Conservation (phyloP, 2,113 vertebrate species). For the Sturnira hondurensis region DNA sequence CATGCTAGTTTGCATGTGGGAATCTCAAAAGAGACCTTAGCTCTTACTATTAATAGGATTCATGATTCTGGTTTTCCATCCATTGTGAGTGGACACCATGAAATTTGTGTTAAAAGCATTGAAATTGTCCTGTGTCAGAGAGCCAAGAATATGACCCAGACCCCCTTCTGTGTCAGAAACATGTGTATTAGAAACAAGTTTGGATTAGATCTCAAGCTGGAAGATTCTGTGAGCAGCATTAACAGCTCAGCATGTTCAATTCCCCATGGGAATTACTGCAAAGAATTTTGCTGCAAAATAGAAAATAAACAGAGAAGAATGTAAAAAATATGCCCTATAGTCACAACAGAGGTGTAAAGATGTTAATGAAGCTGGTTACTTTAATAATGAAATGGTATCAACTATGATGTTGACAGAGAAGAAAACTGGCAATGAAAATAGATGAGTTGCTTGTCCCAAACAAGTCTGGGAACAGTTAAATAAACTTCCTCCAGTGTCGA, state of each 20-base stretch:
- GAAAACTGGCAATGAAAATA: constrained; percentile 82
- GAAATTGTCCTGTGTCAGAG: constrained; percentile 90
- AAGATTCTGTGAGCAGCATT: constrained; percentile 91
- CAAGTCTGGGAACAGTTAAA: constrained; percentile 88
- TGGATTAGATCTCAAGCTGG: constrained; percentile 89
- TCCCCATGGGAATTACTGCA: constrained; percentile 89
- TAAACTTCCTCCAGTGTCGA: constrained; percentile 86
- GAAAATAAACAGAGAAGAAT: constrained; percentile 85
- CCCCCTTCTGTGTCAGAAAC: constrained; percentile 88
- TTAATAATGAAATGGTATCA: constrained; percentile 87
- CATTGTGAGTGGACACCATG: constrained; percentile 88
- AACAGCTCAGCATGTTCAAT: constrained; percentile 86
- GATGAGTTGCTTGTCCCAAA: constrained; percentile 89
- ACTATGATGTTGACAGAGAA: constrained; percentile 89
- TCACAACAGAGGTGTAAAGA: constrained; percentile 90
- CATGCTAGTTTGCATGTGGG: constrained; percentile 87
- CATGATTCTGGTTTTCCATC: constrained; percentile 92
- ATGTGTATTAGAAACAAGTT: constrained; percentile 89
- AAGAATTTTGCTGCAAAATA: constrained; percentile 91
- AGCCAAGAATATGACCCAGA: constrained; percentile 91
- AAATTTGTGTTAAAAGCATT: constrained; percentile 88
- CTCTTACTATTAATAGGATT: constrained; percentile 89
- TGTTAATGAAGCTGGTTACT: constrained; percentile 86
- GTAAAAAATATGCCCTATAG: constrained; percentile 84
- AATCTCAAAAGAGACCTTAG: constrained; percentile 85